phyloP scores from a whole-genome alignment of 2,888 invertebrate genomes.

The Cosmia pyralina region DNA sequence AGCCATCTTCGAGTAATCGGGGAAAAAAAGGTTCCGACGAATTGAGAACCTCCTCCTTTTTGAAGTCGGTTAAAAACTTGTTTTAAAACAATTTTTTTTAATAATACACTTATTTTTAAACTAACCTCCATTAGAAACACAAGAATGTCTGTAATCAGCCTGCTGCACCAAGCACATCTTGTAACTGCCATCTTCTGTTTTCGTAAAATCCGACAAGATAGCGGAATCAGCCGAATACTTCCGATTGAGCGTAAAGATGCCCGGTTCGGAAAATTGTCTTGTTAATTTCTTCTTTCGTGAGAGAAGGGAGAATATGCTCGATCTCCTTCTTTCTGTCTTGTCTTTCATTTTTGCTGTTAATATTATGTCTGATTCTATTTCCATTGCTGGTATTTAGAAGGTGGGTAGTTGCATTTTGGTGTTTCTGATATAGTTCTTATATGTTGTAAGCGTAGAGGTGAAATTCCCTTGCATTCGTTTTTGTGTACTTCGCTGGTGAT shows the following conservation, averaged over 20 bases:
- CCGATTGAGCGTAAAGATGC: conserved; percentile 67
- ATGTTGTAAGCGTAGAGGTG: background rate
- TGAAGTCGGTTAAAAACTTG: too few relatives aligned
- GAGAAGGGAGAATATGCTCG: conserved; percentile 82
- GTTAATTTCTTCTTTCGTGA: conserved; percentile 79
- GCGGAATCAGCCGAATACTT: conserved; percentile 84
- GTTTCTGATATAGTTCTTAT: background rate
- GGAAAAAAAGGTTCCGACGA: too few relatives aligned
- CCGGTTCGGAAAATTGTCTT: conserved; percentile 81
- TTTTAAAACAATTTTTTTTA: too few relatives aligned
- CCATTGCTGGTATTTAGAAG: conserved; percentile 66
- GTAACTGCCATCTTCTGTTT: conserved; percentile 67
- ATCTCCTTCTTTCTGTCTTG: conserved; percentile 77
- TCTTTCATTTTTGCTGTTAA: conserved; percentile 74
- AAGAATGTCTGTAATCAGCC: conserved; percentile 61
- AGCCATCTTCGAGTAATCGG: too few relatives aligned
- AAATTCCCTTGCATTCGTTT: conserved; percentile 4
- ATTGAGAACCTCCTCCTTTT: too few relatives aligned
- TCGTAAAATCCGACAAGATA: conserved; percentile 77
- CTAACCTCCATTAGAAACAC: conserved; percentile 76
- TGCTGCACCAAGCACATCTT: conserved; percentile 68
- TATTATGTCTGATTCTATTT: conserved; percentile 72
- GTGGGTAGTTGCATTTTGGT: background rate
- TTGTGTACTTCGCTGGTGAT: background rate
- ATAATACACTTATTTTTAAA: background rate